Evolutionary conservation across 2,888 invertebrate species (phyloP), one percentile per base, ranked within the genome.

Genomic region (Aporophyla lueneburgensis): DNA sequence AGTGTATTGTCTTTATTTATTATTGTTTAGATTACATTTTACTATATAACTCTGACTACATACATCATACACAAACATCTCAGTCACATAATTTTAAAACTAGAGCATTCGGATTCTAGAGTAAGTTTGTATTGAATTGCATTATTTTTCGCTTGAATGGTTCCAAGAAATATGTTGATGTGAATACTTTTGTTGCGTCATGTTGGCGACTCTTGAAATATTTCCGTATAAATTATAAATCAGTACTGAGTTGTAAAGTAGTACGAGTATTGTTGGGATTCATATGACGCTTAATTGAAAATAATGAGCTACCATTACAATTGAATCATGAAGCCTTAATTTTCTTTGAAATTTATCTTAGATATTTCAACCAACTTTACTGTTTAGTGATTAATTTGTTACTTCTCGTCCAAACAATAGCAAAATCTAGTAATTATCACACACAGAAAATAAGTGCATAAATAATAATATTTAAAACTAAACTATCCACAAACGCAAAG

Each of bases 1-100:
- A 79, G 85, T 87, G 89, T 91, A 92, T 92, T 93, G 91, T 91
- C 88, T 90, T 88, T 90, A 89, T 90, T 90, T 91, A 91, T 91
- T 92, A 91, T 92, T 92, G 90, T 92, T 91, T 89, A 89, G 89
- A 90, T 89, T 88, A 87, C 89, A 84, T 71, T 89, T 85, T 86
- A 66, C 24, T 68, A 53, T 66, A 68, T 62, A 80, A 72, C 33
- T 27, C 24, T 54, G 5, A 54, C 54, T 24, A 65, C 58, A 62
- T 78, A 71, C 12, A 43, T 14, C 33, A 2, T 46, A 46, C 10
- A 0, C 7, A 63, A 27, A 9, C n/a, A 67, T 54, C n/a, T 16
- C 24, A 27, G 21, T 46, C n/a, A 19, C 27, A 40, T 53, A 12
- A 67, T 62, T 56, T 73, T 51, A 14, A 61, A 70, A 67, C n/a